Conservation (phyloP, 2,113 vertebrate species). For the Hystrix cristata region DNA sequence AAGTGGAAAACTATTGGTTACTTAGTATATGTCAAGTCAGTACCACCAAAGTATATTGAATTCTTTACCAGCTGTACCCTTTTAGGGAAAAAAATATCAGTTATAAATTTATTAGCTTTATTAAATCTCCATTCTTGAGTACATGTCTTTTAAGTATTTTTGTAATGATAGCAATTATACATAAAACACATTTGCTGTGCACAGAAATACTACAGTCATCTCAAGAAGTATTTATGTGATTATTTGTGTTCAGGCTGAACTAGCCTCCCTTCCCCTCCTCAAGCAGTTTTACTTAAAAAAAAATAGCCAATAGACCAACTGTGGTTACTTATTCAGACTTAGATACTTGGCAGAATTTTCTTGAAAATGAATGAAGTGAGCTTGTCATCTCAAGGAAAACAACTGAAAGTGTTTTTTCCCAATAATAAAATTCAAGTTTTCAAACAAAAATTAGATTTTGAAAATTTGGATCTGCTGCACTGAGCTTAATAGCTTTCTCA, state of each 20-base stretch:
- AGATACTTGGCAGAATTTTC: neutral
- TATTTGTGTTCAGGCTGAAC: neutral
- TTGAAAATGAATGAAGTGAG: slow-evolving; percentile 8
- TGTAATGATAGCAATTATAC: neutral
- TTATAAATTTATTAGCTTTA: slow-evolving; percentile 27
- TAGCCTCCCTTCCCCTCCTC: neutral
- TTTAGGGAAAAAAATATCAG: neutral
- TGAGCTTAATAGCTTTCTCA: neutral
- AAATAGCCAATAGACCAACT: neutral
- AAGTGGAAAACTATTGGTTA: neutral
- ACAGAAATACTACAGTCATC: neutral
- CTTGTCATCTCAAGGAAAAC: slow-evolving; percentile 10
- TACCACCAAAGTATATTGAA: neutral
- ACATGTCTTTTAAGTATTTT: neutral
- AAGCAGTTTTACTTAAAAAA: slow-evolving; percentile 12
- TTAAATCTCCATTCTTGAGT: neutral
- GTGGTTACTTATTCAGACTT: neutral
- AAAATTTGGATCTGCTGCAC: slow-evolving; percentile 4
- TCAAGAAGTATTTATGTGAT: neutral
- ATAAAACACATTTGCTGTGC: neutral
- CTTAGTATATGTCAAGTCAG: neutral
- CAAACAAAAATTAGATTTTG: slow-evolving; percentile 45
- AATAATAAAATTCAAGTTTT: slow-evolving; percentile 18
- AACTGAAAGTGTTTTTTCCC: neutral
- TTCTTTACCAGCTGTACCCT: neutral